Evolutionary conservation across 53 echinoderm and acorn worm genomes (phyloP).

Genomic region (Holothuria leucospilota): DNA sequence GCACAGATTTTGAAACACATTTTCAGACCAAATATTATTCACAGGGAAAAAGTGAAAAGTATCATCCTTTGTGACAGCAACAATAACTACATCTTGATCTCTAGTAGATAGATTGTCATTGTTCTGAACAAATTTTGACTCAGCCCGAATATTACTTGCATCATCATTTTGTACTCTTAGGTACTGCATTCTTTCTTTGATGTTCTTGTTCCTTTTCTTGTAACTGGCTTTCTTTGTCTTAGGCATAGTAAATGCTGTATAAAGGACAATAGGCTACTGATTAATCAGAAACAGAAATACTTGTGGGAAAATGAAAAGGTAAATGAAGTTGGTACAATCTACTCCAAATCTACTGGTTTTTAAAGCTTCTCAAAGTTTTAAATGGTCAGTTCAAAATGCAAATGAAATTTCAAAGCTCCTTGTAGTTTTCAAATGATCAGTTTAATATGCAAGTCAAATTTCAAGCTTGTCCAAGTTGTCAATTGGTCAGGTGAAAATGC

Average conservation of each 20-base stretch:
- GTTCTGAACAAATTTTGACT: not conserved
- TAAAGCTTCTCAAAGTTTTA: too few relatives aligned
- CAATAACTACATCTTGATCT: not conserved
- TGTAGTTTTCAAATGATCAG: too few relatives aligned
- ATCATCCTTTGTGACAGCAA: not conserved
- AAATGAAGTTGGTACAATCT: too few relatives aligned
- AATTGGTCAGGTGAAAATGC: too few relatives aligned
- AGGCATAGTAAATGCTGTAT: not conserved
- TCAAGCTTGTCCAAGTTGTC: too few relatives aligned
- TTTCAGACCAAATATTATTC: not conserved
- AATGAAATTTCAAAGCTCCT: too few relatives aligned
- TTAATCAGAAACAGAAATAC: too few relatives aligned
- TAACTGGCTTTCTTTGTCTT: constrained; percentile 4
- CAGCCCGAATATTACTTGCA: not conserved
- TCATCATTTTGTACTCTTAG: not conserved
- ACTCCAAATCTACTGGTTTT: too few relatives aligned
- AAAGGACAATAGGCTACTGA: too few relatives aligned
- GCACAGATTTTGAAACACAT: not conserved
- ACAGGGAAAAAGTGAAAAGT: constrained; percentile 24
- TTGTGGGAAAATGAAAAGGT: too few relatives aligned
- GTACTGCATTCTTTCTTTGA: not conserved
- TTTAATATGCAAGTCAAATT: too few relatives aligned
- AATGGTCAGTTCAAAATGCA: too few relatives aligned
- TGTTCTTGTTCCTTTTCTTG: not conserved
- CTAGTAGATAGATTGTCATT: not conserved